Percentiles rank a stretch among this genome's conserved stretches.
Conservation (phyloP, 2,113 vertebrate species). For the Pelmatolapia mariae region DNA sequence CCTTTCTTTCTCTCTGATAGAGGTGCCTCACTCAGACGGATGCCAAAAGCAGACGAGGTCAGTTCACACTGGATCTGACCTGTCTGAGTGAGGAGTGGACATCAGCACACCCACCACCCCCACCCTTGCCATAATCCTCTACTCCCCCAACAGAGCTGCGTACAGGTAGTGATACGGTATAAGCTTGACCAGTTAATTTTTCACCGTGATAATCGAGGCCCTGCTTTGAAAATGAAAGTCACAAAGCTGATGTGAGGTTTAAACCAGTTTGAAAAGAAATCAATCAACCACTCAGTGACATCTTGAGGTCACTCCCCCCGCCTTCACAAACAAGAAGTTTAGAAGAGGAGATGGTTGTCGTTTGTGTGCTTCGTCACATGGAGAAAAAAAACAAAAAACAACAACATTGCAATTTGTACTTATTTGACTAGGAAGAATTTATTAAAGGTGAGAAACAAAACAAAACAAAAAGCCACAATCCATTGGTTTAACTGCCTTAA, state of each 20-base stretch:
- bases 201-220: neutral
- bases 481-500: conserved; percentile 58
- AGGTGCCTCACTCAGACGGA: neutral
- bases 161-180: neutral
- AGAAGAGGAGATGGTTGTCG: neutral
- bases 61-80: conserved; percentile 47
- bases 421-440: conserved; percentile 74
- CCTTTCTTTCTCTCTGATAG: neutral
- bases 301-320: neutral
- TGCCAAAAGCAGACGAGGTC: conserved; percentile 23
- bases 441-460: conserved; percentile 74
- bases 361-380: neutral
- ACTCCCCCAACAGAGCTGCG: neutral
- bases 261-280: neutral
- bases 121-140: neutral
- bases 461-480: conserved; percentile 59
- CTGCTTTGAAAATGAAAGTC: neutral
- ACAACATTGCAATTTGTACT: neutral
- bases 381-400: too few relatives aligned
- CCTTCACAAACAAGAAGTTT: neutral
- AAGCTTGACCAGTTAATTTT: neutral
- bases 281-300: neutral
- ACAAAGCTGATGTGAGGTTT: neutral
- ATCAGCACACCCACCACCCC: neutral
- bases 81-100: neutral